A percentile compares a stretch with the other conserved stretches of the same genome.
These are phyloP conservation scores for Thyatira batis DNA, from an alignment of 2,888 invertebrate species.

Conservation along the genomic window DNA sequence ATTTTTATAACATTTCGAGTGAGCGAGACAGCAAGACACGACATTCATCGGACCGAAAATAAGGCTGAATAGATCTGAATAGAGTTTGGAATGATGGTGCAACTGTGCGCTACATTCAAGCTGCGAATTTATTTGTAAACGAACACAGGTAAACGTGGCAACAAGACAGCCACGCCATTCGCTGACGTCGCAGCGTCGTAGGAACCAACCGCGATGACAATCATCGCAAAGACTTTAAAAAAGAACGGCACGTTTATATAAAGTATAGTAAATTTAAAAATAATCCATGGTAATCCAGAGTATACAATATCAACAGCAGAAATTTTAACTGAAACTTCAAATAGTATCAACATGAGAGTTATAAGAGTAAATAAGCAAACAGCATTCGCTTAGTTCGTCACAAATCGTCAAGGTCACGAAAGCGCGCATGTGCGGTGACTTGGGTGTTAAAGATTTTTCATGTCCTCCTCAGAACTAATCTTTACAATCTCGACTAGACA, in stretches of 20 bases:
- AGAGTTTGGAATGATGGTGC: conserved; percentile 27
- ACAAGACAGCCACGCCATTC: conserved; percentile 26
- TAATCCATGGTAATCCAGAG: not conserved
- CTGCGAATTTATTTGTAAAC: conserved; percentile 47
- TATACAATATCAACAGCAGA: not conserved
- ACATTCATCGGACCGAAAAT: conserved; percentile 12
- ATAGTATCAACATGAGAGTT: conserved; percentile 8
- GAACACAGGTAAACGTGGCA: conserved; percentile 51
- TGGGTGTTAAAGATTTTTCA: conserved; percentile 64
- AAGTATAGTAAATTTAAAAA: not conserved
- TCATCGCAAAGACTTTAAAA: conserved; percentile 19
- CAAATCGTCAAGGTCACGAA: conserved; percentile 65
- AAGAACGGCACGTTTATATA: too few species aligned
- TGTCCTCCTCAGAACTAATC: conserved; percentile 39
- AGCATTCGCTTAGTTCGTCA: conserved; percentile 41
- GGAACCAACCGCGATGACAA: not conserved
- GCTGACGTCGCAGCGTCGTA: too few species aligned
- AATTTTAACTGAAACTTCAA: conserved; percentile 15
- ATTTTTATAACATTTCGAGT: conserved; percentile 20
- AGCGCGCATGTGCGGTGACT: conserved; percentile 71
- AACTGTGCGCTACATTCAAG: conserved; percentile 38
- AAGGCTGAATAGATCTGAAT: conserved; percentile 33
- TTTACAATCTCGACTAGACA: conserved; percentile 15
- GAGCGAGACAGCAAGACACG: conserved; percentile 28
- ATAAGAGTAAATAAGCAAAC: conserved; percentile 10